phyloP scores from a whole-genome alignment of 2,797 vertebrate genomes.

The Gephyroberyx darwinii region DNA sequence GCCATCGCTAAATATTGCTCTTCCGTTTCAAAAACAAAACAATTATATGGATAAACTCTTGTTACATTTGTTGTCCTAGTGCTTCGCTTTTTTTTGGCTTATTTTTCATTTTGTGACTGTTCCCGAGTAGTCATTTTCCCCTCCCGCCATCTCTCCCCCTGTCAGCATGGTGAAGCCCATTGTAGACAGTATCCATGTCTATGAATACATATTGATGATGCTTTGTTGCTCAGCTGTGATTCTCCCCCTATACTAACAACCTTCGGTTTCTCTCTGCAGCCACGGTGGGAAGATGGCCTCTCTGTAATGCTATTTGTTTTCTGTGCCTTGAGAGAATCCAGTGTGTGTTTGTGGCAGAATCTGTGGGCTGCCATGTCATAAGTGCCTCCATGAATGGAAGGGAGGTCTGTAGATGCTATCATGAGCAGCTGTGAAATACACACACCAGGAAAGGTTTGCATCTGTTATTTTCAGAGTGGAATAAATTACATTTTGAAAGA shows the following conservation, averaged over 20 bases:
- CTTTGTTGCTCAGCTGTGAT: constrained; percentile 85
- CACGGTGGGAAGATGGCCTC: constrained; percentile 76
- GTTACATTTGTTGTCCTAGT: constrained; percentile 93
- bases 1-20: constrained; percentile 92
- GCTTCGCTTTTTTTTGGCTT: constrained; percentile 87
- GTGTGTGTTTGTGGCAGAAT: constrained; percentile 77
- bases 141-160: constrained; percentile 86
- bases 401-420: constrained; percentile 69
- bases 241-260: constrained; percentile 83
- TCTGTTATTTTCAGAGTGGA: constrained; percentile 71
- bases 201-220: constrained; percentile 84
- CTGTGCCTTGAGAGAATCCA: constrained; percentile 77
- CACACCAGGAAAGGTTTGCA: constrained; percentile 60
- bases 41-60: constrained; percentile 85
- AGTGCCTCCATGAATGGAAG: constrained; percentile 74
- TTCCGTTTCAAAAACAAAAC: constrained; percentile 79
- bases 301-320: constrained; percentile 81
- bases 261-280: constrained; percentile 85
- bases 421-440: constrained; percentile 58
- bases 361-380: constrained; percentile 71
- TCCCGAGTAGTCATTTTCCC: constrained; percentile 87
- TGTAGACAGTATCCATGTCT: constrained; percentile 90
- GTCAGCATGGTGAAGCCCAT: constrained; percentile 90
- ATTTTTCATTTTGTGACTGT: constrained; percentile 87
- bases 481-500: neutral